phyloP scores from a whole-genome alignment of 2,888 invertebrate genomes.

The Caenorhabditis macrosperma region DNA sequence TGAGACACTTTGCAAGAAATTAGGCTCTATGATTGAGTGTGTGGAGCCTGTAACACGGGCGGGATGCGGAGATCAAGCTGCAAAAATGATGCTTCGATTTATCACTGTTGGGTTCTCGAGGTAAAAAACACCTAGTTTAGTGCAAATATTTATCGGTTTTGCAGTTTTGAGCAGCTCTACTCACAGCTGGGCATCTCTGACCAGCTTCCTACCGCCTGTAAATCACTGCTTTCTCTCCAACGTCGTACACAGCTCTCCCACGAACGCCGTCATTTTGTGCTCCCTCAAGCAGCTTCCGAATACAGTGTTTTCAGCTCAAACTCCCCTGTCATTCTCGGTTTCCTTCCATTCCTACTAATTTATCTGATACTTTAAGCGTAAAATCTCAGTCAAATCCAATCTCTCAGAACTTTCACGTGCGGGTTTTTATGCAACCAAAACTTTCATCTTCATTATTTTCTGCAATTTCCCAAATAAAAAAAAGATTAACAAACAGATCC shows the following conservation, averaged over 20 bases:
- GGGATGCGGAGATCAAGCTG: conserved; percentile 70
- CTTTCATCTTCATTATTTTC: conserved; percentile 4
- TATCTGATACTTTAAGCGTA: not conserved
- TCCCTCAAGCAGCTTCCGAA: conserved; percentile 47
- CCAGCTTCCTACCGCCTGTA: conserved; percentile 68
- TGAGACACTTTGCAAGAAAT: conserved; percentile 69
- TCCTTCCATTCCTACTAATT: not conserved
- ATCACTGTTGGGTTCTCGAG: conserved; percentile 73
- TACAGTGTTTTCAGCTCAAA: conserved; percentile 47
- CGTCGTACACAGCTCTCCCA: conserved; percentile 47
- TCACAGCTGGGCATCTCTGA: conserved; percentile 71
- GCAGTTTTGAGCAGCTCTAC: conserved; percentile 72
- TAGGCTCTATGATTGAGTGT: conserved; percentile 70
- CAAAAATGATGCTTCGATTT: conserved; percentile 71
- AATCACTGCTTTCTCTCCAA: conserved; percentile 64
- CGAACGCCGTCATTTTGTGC: conserved; percentile 50
- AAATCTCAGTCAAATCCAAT: conserved; percentile 1
- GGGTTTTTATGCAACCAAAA: conserved; percentile 8
- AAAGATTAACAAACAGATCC: conserved; percentile 1
- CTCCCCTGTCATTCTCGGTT: not conserved
- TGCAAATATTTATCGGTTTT: no score
- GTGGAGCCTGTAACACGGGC: conserved; percentile 70
- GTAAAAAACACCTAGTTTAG: no score
- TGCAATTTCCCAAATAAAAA: not conserved
- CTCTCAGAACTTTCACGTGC: not conserved